Evolutionary conservation across 2,888 invertebrate species (phyloP).

Genomic region (Lasioglossum morio): DNA sequence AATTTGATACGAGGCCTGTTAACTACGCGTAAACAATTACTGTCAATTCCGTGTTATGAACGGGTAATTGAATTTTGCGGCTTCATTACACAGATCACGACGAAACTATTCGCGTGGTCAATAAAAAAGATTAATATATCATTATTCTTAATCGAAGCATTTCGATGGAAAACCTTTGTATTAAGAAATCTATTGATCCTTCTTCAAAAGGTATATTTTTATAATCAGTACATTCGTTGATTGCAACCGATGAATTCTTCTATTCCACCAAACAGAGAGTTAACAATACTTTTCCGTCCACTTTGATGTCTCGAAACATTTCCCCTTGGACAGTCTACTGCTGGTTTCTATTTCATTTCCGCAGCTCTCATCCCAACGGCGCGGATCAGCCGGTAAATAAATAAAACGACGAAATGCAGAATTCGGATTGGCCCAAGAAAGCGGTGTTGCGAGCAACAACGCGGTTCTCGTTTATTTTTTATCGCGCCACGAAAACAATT

Average conservation of each 20-base stretch:
- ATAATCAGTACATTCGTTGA: background rate
- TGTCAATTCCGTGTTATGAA: background rate
- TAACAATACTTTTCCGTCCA: background rate
- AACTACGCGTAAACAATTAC: background rate
- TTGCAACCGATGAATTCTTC: background rate
- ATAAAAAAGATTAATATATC: background rate
- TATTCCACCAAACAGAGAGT: background rate
- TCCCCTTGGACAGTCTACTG: background rate
- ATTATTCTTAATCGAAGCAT: background rate
- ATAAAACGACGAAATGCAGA: background rate
- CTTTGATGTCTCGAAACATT: background rate
- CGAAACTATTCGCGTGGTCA: background rate
- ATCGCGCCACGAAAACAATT: background rate
- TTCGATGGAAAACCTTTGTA: background rate
- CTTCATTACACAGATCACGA: background rate
- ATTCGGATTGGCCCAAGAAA: background rate
- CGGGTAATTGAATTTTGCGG: background rate
- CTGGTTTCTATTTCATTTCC: background rate
- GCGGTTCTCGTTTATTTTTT: conserved; percentile 3
- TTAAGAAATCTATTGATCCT: background rate
- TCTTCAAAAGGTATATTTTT: background rate
- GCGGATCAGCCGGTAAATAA: too few species aligned
- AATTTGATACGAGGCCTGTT: background rate
- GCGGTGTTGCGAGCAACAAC: background rate
- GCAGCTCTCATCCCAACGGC: too few species aligned